Evolutionary conservation across 2,797 vertebrate species (phyloP), one percentile per base, ranked within the genome.

Genomic region (Poecilia gillii): DNA sequence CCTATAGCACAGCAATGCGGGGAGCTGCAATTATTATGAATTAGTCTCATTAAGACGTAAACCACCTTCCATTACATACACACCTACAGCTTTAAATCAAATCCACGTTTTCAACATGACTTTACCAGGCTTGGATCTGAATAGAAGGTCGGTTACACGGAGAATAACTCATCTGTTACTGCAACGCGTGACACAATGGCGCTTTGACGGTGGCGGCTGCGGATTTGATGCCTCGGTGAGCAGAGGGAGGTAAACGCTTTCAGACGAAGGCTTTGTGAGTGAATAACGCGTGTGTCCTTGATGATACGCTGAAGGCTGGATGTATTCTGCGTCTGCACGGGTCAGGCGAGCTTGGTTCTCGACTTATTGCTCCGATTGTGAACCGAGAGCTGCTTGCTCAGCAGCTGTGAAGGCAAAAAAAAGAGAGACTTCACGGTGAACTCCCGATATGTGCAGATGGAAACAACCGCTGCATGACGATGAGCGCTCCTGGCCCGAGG

Each of bases 301-400:
- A 57, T n/a, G 68, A 73, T 66, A 68, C 59, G 72, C 64, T 28
- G 59, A 73, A 36, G 72, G 43, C 76, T 74, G 64, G 70, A 78
- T 53, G 78, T 3, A 36, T 51, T 49, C 47, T 0, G 62, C 78
- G 84, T 84, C 79, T 75, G 86, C 12, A 23, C 79, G 39, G 81
- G 85, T 85, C 83, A 53, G 79, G 49, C 18, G 20, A 64, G 72
- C 81, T 72, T 1, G 75, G 77, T 91, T 84, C 87, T 76, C 72
- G 0, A 45, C 80, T 77, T 83, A 85, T 92, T 90, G 91, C 89
- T 90, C 85, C 81, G 78, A 90, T 80, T 89, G 28, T 76, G 73
- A 80, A 83, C 82, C 78, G 77, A 78, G 81, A 76, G 84, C 84
- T 89, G 90, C 89, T 90, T 87, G 88, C 81, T 93, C 89, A 85